Percentiles rank a stretch among this genome's conserved stretches.
Evolutionary conservation across 2,888 invertebrate species (phyloP).

Genomic region (Acrocyrtus sp.): DNA sequence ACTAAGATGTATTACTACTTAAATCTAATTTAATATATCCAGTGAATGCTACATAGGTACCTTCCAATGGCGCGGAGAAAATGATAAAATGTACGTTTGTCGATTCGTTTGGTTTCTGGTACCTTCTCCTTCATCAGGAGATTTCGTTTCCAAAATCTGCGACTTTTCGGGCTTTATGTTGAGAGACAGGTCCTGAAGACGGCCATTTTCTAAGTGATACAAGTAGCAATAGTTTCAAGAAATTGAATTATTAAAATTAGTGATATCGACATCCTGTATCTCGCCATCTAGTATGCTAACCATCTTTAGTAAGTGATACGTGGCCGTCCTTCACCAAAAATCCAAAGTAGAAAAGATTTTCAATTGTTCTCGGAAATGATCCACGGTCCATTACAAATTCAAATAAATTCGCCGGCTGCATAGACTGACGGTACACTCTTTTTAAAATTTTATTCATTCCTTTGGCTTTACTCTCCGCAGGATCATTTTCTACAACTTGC

Average conservation of each 20-base stretch:
- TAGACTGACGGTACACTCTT: background rate
- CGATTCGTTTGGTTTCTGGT: constrained; percentile 19
- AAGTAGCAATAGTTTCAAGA: too few relatives aligned
- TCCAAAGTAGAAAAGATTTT: constrained; percentile 30
- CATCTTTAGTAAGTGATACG: constrained; percentile 16
- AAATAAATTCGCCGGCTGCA: constrained; percentile 17
- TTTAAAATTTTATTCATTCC: constrained; percentile 25
- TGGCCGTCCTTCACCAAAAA: constrained; percentile 26
- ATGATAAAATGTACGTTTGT: constrained; percentile 28
- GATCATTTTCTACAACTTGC: constrained; percentile 6
- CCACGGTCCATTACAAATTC: constrained; percentile 24
- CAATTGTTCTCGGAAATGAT: constrained; percentile 26
- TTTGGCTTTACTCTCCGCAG: constrained; percentile 6
- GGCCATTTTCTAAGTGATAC: constrained; percentile 24
- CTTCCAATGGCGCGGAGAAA: constrained; percentile 23
- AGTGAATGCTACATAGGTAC: too few relatives aligned
- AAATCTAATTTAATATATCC: background rate
- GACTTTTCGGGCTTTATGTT: constrained; percentile 24
- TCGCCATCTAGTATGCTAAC: constrained; percentile 2
- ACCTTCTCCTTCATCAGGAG: constrained; percentile 6
- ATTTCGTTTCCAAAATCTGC: background rate
- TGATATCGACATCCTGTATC: background rate
- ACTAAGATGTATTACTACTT: background rate
- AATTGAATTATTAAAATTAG: background rate
- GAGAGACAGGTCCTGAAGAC: constrained; percentile 23